Evolutionary conservation across 2,888 invertebrate genomes (phyloP), one percentile per base, ranked within the genome.

Genomic region (Drosophila parthenogenetica): DNA sequence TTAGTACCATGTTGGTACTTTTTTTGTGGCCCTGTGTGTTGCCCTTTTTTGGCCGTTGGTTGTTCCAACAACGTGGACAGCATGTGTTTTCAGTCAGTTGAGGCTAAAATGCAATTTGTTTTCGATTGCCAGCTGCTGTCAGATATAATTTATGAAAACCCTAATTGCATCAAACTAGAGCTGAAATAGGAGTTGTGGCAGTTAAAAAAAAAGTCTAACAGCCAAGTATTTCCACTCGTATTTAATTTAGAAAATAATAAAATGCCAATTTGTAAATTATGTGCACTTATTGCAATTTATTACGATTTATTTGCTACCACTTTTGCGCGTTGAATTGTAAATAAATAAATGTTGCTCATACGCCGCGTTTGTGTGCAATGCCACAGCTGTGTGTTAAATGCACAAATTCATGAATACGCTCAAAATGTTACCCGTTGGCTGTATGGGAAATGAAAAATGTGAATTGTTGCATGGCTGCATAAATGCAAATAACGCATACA

Each of bases 81-180:
- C 79, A 77, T 78, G 49, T 79, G 75, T 75, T 68, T 77, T 68
- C 19, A 85, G 77, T 59, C 62, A 69, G 64, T 68, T 69, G 59
- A 65, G 77, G 70, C 68, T 46, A 35, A 87, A 82, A 77, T 82
- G 77, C 66, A 81, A 82, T 82, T 79, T 87, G 74, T 87, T 72
- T 77, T 73, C 82, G 79, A 73, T 77, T 69, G 73, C 70, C 82
- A 87, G 73, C 81, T 87, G 81, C 87, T 68, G 81, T 67, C 88
- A 77, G 73, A 50, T 72, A 77, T 85, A 87, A 81, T 85, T 85
- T 82, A 87, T 87, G 69, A 62, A 61, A 32, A 22, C 60, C 60
- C 54, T 81, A 78, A 81, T 78, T 87, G 76, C 78, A 73, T 73
- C 62, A 69, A 61, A 29, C 58, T 58, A 42, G 19, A 29, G 48